Base-by-base conservation (phyloP, 2,888 invertebrate genomes). In the Drosophila crucigera region DNA sequence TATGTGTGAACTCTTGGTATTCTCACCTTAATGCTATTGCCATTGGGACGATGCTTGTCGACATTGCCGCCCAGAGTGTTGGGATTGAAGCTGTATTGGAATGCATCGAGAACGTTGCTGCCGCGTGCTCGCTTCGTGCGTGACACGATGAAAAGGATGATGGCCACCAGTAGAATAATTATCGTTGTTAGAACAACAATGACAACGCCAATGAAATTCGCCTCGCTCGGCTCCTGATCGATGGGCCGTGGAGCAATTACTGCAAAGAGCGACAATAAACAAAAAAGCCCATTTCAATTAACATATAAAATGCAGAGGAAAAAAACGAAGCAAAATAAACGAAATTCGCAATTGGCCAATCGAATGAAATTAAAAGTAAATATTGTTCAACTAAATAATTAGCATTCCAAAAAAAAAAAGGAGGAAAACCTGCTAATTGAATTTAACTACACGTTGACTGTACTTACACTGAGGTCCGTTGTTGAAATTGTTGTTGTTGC, bases 101-200 rank as follows among this genome's bases (percentile, higher is more conserved):
- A 92, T 84, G 92, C 93, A 76, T 93, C 93, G 79, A 93, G 91
- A 58, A 93, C 93, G 77, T 93, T 93, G 78, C 93, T 93, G 83
- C 93, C 93, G 74, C 93, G 93, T 63, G 92, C 93, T 47, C 95
- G 94, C 84, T 95, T 95, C 91, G 95, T 95, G 80, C 96, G 93
- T 85, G 95, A 94, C 83, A 96, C 95, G 93, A 97, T 96, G 92
- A 96, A 95, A 82, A 95, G 94, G 90, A 96, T 96, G 68, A 96
- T 95, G 64, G 95, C 95, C 73, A 96, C 94, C 77, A 96, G 94
- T 90, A 96, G 94, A 70, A 96, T 94, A 91, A 97, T 96, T 86
- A 96, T 95, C 58, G 96, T 95, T 63, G 96, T 95, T 88, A 97
- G 94, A 68, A 96, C 95, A 71, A 96, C 96, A 86, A 96, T 96